Percentiles rank a stretch among this genome's conserved stretches.
phyloP scores from a whole-genome alignment of 2,113 vertebrate species.

The Nipponia nippon region DNA sequence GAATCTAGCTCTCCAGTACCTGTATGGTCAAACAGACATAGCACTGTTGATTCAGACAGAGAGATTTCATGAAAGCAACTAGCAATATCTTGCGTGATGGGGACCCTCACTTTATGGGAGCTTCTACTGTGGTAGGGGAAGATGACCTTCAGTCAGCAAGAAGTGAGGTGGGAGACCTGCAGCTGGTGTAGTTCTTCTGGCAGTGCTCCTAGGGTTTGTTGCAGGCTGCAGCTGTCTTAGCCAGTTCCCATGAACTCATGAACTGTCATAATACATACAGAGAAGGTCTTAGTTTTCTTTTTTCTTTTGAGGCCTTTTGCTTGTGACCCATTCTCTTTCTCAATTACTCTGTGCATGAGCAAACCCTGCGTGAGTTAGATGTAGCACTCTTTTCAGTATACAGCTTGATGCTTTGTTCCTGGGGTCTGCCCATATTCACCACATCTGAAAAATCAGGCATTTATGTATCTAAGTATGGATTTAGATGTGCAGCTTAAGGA shows the following conservation, averaged over 20 bases:
- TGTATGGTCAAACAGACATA: background rate
- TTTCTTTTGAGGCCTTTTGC: slow-evolving; percentile 8
- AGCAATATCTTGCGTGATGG: background rate
- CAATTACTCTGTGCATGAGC: slow-evolving; percentile 53
- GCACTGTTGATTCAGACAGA: background rate
- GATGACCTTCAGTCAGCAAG: background rate
- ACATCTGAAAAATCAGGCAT: background rate
- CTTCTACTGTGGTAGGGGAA: background rate
- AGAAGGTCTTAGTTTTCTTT: slow-evolving; percentile 35
- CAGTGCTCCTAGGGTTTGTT: background rate
- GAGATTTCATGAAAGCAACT: background rate
- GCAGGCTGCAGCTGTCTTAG: slow-evolving; percentile 40
- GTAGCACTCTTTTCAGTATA: background rate
- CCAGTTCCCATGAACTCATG: slow-evolving; percentile 63
- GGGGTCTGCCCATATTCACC: background rate
- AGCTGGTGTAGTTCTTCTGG: slow-evolving; percentile 36
- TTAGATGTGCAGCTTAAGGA: background rate
- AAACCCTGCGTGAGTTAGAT: slow-evolving; percentile 39
- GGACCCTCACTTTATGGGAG: background rate
- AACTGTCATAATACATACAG: slow-evolving; percentile 51
- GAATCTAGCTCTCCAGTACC: background rate
- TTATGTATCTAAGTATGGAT: background rate
- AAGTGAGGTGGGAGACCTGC: slow-evolving; percentile 6
- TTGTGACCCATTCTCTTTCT: slow-evolving; percentile 33
- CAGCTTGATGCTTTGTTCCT: background rate